A percentile compares a stretch with the other conserved stretches of the same genome.
These are phyloP conservation scores for Listronotus bonariensis DNA, from an alignment of 1,140 invertebrate species.

Conservation along the genomic window DNA sequence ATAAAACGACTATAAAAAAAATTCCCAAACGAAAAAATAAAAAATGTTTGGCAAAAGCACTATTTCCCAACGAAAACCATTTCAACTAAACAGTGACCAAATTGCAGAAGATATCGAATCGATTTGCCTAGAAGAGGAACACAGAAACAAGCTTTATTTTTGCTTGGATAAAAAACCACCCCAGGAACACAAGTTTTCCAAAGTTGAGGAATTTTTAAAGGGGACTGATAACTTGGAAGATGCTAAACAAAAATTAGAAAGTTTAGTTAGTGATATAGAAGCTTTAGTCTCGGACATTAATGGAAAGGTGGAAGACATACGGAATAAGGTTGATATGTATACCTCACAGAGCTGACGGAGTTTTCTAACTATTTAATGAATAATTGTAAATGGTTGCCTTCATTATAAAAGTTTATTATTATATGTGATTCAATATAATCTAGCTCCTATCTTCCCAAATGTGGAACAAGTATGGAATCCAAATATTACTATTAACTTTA, in stretches of 20 bases:
- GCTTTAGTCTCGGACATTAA: slow-evolving; percentile 22
- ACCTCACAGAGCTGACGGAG: neutral
- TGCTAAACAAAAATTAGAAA: slow-evolving; percentile 27
- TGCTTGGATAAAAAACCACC: slow-evolving; percentile 47
- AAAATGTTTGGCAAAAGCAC: slow-evolving; percentile 41
- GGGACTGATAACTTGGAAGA: slow-evolving; percentile 43
- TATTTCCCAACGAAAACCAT: slow-evolving; percentile 34
- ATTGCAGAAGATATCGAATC: slow-evolving; percentile 46
- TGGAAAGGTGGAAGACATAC: slow-evolving; percentile 23
- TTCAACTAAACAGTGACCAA: slow-evolving; percentile 34
- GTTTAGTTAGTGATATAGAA: slow-evolving; percentile 27
- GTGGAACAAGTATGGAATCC: too few species aligned
- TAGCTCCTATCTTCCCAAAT: too few species aligned
- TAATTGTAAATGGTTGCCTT: neutral
- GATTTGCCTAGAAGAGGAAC: slow-evolving; percentile 37
- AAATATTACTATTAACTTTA: too few species aligned
- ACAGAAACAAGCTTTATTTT: slow-evolving; percentile 44
- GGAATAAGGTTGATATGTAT: slow-evolving; percentile 7
- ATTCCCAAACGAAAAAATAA: too few species aligned
- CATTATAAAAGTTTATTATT: too few species aligned
- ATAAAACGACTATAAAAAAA: too few species aligned
- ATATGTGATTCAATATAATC: too few species aligned
- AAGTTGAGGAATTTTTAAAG: slow-evolving; percentile 49
- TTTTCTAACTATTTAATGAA: slow-evolving; percentile 4
- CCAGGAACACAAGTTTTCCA: slow-evolving; percentile 41